A percentile compares a stretch with the other conserved stretches of the same genome.
phyloP scores from a whole-genome alignment of 2,888 invertebrate genomes.

The Coleophora flavipennella region DNA sequence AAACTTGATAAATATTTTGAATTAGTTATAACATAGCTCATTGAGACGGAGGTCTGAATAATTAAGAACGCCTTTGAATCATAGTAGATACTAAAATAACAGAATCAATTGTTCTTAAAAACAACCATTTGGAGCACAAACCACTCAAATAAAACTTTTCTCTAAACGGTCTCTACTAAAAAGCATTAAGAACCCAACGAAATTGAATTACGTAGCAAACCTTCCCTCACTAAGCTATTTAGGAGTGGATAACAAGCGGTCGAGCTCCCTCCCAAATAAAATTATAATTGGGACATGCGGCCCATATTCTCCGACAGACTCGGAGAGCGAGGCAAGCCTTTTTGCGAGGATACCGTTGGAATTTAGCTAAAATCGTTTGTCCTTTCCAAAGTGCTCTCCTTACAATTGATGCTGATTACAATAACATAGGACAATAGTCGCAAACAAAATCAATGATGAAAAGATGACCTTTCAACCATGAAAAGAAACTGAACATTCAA shows the following conservation, averaged over 20 bases:
- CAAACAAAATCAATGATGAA: no score
- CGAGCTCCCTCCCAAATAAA: conserved; percentile 41
- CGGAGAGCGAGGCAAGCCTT: conserved; percentile 15
- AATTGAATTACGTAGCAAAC: conserved; percentile 55
- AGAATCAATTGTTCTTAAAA: background rate
- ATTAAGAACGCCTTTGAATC: no score
- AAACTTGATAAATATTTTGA: no score
- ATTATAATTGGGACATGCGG: conserved; percentile 62
- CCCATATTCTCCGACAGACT: conserved; percentile 43
- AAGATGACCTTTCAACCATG: no score
- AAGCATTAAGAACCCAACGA: conserved; percentile 45
- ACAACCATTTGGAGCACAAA: conserved; percentile 7
- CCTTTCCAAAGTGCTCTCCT: no score
- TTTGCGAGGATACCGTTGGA: conserved; percentile 4
- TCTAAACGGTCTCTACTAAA: conserved; percentile 47
- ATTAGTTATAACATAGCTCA: no score
- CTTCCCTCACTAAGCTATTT: conserved; percentile 60
- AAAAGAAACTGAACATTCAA: no score
- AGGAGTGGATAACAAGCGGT: conserved; percentile 53
- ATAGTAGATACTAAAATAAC: no score
- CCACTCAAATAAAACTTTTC: conserved; percentile 36
- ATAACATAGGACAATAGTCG: no score
- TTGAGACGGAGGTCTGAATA: no score
- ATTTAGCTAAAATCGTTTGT: conserved; percentile 6
- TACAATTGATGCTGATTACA: no score